Conservation (phyloP, 2,888 invertebrate species). For the Leucophenga montana region DNA sequence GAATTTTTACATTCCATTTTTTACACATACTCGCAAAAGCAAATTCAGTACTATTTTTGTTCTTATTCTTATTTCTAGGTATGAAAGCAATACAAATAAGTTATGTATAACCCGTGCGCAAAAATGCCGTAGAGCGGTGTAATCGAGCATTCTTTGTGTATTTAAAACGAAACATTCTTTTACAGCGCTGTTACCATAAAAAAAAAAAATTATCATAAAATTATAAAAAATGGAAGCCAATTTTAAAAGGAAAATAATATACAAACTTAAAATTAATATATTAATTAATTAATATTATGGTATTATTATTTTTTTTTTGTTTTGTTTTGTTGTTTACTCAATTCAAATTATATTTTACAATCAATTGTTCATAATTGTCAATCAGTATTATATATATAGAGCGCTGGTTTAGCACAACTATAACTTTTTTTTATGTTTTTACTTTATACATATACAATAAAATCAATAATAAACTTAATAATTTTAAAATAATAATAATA, state of each 20-base stretch:
- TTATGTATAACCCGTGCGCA: too few relatives aligned
- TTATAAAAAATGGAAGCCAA: conserved; percentile 19
- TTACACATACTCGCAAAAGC: too few relatives aligned
- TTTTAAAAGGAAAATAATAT: conserved; percentile 2
- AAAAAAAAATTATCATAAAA: background rate
- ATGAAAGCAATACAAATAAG: too few relatives aligned
- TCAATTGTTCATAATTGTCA: background rate
- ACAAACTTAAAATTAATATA: background rate
- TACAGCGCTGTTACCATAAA: too few relatives aligned
- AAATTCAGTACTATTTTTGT: too few relatives aligned
- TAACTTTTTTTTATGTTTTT: background rate
- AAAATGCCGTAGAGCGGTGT: too few relatives aligned
- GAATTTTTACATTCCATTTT: too few relatives aligned
- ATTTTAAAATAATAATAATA: conserved; percentile 11
- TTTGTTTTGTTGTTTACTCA: too few relatives aligned
- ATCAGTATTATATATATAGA: background rate
- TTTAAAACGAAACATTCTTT: too few relatives aligned
- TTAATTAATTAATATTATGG: background rate
- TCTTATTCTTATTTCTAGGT: too few relatives aligned
- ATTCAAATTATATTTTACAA: too few relatives aligned
- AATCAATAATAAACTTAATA: conserved; percentile 16
- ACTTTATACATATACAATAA: background rate
- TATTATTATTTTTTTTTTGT: background rate
- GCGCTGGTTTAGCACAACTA: background rate
- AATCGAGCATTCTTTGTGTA: too few relatives aligned